These are phyloP conservation scores for Etheostoma perlongum DNA, from an alignment of 2,797 vertebrate genomes.

Conservation along the genomic window DNA sequence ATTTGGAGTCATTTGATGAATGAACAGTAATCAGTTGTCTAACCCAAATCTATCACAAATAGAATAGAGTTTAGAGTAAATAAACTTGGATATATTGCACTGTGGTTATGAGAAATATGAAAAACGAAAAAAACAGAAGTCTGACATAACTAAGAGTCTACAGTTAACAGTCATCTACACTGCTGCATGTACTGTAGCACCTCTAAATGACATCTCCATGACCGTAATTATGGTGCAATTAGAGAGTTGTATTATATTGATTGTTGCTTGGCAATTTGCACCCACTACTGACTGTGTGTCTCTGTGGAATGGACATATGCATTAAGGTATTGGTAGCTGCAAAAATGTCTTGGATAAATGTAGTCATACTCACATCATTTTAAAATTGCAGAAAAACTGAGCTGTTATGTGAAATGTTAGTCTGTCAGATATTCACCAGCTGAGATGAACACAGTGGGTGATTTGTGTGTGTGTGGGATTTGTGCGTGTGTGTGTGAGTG, in stretches of 20 bases:
- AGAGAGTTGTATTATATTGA: neutral
- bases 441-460: conserved; percentile 1
- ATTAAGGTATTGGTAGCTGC: neutral
- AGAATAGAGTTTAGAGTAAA: neutral
- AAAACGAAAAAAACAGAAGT: neutral
- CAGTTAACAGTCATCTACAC: neutral
- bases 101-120: neutral
- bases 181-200: neutral
- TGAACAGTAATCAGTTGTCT: neutral
- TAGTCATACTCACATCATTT: neutral
- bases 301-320: neutral
- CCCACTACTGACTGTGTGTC: neutral
- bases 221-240: neutral
- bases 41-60: neutral
- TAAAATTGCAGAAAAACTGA: conserved; percentile 4
- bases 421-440: conserved; percentile 11
- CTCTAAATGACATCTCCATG: neutral
- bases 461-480: neutral
- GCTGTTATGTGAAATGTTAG: conserved; percentile 13
- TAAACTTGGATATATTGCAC: neutral
- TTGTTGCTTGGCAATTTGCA: neutral
- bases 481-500: neutral
- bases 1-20: neutral
- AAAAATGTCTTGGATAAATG: neutral
- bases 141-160: neutral